phyloP scores from a whole-genome alignment of 2,888 invertebrate genomes.

The Malthinus flaveolus region DNA sequence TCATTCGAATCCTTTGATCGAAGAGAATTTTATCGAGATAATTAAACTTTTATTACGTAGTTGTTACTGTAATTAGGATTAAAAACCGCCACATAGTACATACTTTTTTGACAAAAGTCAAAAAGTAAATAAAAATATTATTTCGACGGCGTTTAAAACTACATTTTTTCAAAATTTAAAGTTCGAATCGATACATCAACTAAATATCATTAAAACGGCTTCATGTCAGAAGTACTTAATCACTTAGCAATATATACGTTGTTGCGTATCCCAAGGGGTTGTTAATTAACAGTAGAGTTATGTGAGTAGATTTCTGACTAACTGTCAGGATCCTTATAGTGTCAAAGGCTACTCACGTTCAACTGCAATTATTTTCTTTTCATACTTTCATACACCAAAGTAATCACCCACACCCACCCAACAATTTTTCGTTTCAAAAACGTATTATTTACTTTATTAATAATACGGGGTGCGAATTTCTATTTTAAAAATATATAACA shows the following conservation, averaged over 20 bases:
- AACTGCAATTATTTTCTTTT: conserved; percentile 16
- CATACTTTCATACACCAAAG: background rate
- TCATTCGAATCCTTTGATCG: no score
- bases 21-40: no score
- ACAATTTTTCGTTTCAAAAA: no score
- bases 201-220: conserved; percentile 5
- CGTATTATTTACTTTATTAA: no score
- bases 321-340: conserved; percentile 16
- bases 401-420: no score
- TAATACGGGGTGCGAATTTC: no score
- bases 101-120: no score
- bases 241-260: conserved; percentile 13
- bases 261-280: conserved; percentile 18
- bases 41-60: no score
- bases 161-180: background rate
- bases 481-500: no score
- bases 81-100: background rate
- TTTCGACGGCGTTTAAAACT: background rate
- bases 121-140: conserved; percentile 1
- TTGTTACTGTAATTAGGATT: conserved; percentile 3
- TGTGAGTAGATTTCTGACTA: conserved; percentile 21
- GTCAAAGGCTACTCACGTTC: conserved; percentile 21
- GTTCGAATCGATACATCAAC: conserved; percentile 3
- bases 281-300: conserved; percentile 21
- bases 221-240: conserved; percentile 12